Base-by-base conservation (phyloP, 35 echinoderm and acorn worm genomes). In the Amphiura filiformis region DNA sequence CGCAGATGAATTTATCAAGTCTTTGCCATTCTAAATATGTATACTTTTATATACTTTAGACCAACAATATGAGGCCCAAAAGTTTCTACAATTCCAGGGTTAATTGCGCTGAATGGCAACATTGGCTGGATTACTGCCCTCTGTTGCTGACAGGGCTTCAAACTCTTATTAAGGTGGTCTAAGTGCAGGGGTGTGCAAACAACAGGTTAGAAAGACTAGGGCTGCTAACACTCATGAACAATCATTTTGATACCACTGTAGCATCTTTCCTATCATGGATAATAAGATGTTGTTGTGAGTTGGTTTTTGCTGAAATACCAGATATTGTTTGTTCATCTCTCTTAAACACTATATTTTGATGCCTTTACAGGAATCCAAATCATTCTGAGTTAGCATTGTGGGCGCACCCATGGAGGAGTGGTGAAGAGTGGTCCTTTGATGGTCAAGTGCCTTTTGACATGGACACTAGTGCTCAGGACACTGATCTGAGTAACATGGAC, bases 391-490 rank as follows among this genome's bases (percentile, higher is more conserved):
- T 70, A 30, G 61, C 61, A 30, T 30, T 70, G 26, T 70, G 61
- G 61, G 61, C 61, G 17, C 61, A 70, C 26, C 61, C 61, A 70
- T 70, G 61, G 61, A 18, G 17, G 26, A 18, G 2, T n/a, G 61
- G 61, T n/a, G 61, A 70, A 23, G 61, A 70, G 28, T 70, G 61
- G 61, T 70, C 61, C 9, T 70, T 26, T 70, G 61, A 70, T 18
- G 3, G 2, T 70, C 41, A 47, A 9, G 5, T 17, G 17, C 41
- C 41, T 9, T 47, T 17, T 47, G 61, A 70, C 61, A 70, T 70
- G 61, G 61, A 70, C 26, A 70, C 61, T 70, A 70, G 61, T 70
- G 61, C 61, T 15, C 61, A 70, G 26, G 61, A 70, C 61, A 70
- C 61, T 26, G 61, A 70, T 23, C 61, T 70, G 1, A 70, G 61